A percentile compares a stretch with the other conserved stretches of the same genome.
These are phyloP conservation scores for Zeugodacus cucurbitae DNA, from an alignment of 1,140 invertebrate genomes.

Conservation along the genomic window DNA sequence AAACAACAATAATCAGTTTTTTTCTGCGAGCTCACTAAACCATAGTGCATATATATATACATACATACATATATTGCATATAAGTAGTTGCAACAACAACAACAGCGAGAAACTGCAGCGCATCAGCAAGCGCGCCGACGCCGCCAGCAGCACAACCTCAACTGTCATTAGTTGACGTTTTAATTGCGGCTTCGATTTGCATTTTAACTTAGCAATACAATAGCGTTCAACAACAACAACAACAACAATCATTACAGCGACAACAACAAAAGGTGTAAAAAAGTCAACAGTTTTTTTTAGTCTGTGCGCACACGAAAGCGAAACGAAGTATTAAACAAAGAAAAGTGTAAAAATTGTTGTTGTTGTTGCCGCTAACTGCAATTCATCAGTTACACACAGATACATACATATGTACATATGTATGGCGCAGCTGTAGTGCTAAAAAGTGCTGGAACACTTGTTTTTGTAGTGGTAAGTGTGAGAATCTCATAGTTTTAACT, in stretches of 20 bases:
- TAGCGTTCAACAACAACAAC: background rate
- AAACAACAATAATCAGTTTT: background rate
- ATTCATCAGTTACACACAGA: background rate
- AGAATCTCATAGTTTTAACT: background rate
- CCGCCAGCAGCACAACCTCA: slow-evolving; percentile 19
- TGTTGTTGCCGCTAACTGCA: background rate
- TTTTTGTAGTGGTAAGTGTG: background rate
- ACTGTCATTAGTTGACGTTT: slow-evolving; percentile 38
- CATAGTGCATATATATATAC: too few relatives aligned
- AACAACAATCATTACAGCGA: background rate
- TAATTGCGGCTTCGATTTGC: slow-evolving; percentile 37
- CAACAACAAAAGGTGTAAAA: background rate
- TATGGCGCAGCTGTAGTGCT: background rate
- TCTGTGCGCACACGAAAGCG: background rate
- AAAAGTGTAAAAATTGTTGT: slow-evolving; percentile 28
- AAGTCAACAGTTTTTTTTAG: background rate
- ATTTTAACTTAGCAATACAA: background rate
- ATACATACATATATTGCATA: too few relatives aligned
- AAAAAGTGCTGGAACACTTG: background rate
- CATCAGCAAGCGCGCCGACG: background rate
- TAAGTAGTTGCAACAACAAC: background rate
- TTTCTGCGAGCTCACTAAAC: too few relatives aligned
- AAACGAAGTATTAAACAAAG: slow-evolving; percentile 27
- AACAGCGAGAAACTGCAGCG: background rate
- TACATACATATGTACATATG: background rate